These are phyloP conservation scores for Harmothoe impar DNA, from an alignment of 2,888 invertebrate species.

Conservation along the genomic window DNA sequence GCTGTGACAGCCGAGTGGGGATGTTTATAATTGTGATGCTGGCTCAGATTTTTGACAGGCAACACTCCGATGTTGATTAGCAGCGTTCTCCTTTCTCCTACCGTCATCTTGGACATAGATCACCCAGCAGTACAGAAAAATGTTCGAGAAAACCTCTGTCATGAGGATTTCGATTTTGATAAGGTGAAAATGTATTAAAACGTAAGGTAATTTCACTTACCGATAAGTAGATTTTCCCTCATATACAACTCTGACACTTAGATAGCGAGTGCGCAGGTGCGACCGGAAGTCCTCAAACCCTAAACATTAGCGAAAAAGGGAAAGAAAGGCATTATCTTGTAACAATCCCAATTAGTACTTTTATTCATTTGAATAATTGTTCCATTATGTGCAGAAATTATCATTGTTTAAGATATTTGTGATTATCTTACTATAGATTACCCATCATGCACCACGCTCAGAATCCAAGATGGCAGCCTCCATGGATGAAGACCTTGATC, in stretches of 20 bases:
- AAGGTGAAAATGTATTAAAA: background rate
- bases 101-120: background rate
- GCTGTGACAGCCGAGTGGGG: background rate
- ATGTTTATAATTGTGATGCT: constrained; percentile 40
- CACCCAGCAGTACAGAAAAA: background rate
- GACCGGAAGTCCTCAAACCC: constrained; percentile 56
- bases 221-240: constrained; percentile 47
- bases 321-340: background rate
- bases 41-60: constrained; percentile 25
- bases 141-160: no score
- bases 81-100: background rate
- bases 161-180: background rate
- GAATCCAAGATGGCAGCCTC: constrained; percentile 68
- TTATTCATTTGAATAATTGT: background rate
- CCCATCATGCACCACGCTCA: background rate
- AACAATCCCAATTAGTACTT: background rate
- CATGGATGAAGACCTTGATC: constrained; percentile 68
- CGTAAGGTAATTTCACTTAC: constrained; percentile 37
- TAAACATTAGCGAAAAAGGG: constrained; percentile 37
- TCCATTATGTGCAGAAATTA: constrained; percentile 13
- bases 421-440: background rate
- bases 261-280: constrained; percentile 54
- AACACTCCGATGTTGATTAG: constrained; percentile 28
- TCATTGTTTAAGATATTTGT: background rate
- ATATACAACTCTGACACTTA: constrained; percentile 62